phyloP scores from a whole-genome alignment of 2,797 vertebrate genomes.

The Loris lydekkerianus region DNA sequence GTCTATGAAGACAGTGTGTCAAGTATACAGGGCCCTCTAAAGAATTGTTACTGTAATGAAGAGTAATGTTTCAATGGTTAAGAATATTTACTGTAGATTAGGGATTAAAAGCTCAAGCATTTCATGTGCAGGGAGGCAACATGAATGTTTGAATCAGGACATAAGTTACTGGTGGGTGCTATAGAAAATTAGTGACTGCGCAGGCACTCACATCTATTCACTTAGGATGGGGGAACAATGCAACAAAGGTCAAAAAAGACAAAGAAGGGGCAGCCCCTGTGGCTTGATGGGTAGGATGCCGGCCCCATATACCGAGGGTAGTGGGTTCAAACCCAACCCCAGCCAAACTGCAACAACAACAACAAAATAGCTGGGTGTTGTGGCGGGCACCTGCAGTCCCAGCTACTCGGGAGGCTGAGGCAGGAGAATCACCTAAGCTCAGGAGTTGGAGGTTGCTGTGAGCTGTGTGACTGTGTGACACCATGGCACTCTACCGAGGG shows the following conservation, averaged over 20 bases:
- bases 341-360: too few relatives aligned
- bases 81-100: background rate
- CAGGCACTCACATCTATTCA: background rate
- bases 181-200: background rate
- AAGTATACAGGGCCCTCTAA: background rate
- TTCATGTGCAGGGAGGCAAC: background rate
- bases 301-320: too few relatives aligned
- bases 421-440: too few relatives aligned
- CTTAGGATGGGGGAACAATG: background rate
- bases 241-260: rapidly evolving
- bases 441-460: too few relatives aligned
- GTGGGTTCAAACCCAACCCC: too few relatives aligned
- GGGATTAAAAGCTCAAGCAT: background rate
- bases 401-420: too few relatives aligned
- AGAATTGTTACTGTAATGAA: background rate
- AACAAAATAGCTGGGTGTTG: too few relatives aligned
- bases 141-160: background rate
- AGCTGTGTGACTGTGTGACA: too few relatives aligned
- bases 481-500: too few relatives aligned
- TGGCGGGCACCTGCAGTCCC: too few relatives aligned
- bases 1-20: background rate
- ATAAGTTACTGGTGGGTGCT: background rate
- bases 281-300: too few relatives aligned
- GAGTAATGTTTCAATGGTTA: background rate
- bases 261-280: too few relatives aligned